phyloP scores from a whole-genome alignment of 2,888 invertebrate genomes.

The Steromphala cineraria region DNA sequence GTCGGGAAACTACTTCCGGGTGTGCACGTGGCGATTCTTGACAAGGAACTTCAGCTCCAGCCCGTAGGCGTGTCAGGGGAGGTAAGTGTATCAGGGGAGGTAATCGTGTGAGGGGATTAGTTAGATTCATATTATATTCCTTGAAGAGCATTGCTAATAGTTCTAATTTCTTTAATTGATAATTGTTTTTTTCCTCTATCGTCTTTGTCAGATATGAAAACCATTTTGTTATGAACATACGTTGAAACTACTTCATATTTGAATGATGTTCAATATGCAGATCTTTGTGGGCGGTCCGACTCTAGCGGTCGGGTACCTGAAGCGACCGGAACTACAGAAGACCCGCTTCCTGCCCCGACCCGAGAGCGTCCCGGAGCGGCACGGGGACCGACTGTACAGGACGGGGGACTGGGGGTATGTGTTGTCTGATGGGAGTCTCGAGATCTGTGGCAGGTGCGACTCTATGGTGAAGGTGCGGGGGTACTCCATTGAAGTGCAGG shows the following conservation, averaged over 20 bases:
- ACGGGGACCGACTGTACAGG: slow-evolving; percentile 65
- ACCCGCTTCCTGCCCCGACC: slow-evolving; percentile 65
- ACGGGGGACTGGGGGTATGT: slow-evolving; percentile 76
- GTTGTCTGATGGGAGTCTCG: slow-evolving; percentile 74
- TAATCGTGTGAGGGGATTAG: too few species aligned
- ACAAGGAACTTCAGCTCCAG: slow-evolving; percentile 63
- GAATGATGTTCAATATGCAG: slow-evolving; percentile 31
- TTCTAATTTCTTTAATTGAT: too few species aligned
- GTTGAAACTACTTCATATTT: background rate
- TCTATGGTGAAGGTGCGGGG: slow-evolving; percentile 76
- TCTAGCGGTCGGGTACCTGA: slow-evolving; percentile 74
- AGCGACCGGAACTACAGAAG: slow-evolving; percentile 73
- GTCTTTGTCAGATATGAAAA: too few species aligned
- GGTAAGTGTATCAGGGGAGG: slow-evolving; percentile 48
- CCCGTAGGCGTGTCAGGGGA: slow-evolving; percentile 76
- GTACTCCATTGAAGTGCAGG: slow-evolving; percentile 76
- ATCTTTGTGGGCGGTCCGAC: slow-evolving; percentile 74
- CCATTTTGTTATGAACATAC: too few species aligned
- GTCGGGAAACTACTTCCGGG: slow-evolving; percentile 72
- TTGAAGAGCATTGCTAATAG: too few species aligned
- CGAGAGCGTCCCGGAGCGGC: slow-evolving; percentile 45
- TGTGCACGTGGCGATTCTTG: slow-evolving; percentile 72
- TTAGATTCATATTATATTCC: too few species aligned
- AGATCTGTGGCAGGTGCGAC: slow-evolving; percentile 76
- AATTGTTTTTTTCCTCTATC: too few species aligned